phyloP scores from a whole-genome alignment of 2,797 vertebrate species.

The Crocodylus rhombifer region DNA sequence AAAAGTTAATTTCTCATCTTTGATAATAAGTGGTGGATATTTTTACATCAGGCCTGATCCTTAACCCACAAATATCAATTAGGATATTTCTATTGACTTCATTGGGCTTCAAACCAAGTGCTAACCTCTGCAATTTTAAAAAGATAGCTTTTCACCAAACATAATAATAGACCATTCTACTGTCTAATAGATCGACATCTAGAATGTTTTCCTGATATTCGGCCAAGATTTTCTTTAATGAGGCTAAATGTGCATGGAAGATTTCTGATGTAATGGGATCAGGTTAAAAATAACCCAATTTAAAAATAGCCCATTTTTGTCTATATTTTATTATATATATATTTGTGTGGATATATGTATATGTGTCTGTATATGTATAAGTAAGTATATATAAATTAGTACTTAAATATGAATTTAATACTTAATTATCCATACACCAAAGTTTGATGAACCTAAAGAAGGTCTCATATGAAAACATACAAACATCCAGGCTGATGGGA shows the following conservation, averaged over 20 bases:
- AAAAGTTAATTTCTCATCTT: neutral
- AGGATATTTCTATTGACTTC: neutral
- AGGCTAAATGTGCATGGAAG: neutral
- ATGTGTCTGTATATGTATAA: no score
- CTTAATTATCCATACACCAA: neutral
- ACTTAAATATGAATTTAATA: neutral
- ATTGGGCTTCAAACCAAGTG: neutral
- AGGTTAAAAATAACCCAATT: neutral
- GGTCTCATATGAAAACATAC: neutral
- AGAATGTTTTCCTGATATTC: neutral
- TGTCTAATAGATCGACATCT: neutral
- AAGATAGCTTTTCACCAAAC: neutral
- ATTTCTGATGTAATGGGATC: neutral
- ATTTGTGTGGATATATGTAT: no score
- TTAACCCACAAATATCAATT: neutral
- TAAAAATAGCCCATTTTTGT: neutral
- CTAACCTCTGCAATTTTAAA: neutral
- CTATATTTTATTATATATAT: no score
- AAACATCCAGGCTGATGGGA: neutral
- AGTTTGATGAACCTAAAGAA: neutral
- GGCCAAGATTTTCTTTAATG: constrained; percentile 13
- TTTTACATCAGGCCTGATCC: neutral
- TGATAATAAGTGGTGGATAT: neutral
- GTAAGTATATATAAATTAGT: no score
- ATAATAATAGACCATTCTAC: neutral